A percentile compares a stretch with the other conserved stretches of the same genome.
Evolutionary conservation across 1,140 invertebrate species (phyloP).

Genomic region (Galleria mellonella): DNA sequence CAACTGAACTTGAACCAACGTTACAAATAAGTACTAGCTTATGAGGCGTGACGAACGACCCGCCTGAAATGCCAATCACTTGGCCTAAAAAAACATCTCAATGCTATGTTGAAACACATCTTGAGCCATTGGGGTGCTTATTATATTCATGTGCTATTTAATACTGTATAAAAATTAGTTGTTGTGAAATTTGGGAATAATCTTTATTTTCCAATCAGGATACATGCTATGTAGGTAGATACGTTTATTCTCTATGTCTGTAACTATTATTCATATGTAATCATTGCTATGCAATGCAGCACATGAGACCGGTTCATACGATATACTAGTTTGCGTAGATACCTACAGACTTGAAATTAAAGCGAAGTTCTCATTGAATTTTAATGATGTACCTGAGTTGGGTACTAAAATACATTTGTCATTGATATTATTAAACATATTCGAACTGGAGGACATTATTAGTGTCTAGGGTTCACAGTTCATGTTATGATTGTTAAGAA

Average conservation of each 20-base stretch:
- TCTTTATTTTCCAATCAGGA: background rate
- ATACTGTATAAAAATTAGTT: too few species aligned
- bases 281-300: constrained; percentile 19
- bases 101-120: constrained; percentile 43
- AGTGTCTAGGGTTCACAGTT: too few species aligned
- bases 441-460: too few species aligned
- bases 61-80: constrained; percentile 63
- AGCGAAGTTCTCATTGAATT: constrained; percentile 21
- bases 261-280: too few species aligned
- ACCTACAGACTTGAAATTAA: constrained; percentile 19
- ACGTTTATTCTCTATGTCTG: background rate
- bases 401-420: constrained; percentile 13
- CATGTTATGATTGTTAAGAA: too few species aligned
- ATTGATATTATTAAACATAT: too few species aligned
- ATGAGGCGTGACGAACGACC: constrained; percentile 43
- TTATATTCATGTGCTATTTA: constrained; percentile 28
- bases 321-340: constrained; percentile 9
- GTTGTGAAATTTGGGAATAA: background rate
- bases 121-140: constrained; percentile 31
- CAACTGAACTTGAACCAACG: constrained; percentile 38
- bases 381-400: constrained; percentile 27
- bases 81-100: constrained; percentile 66
- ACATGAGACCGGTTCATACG: constrained; percentile 12
- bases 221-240: too few species aligned
- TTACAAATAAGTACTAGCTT: constrained; percentile 36